Base-by-base conservation (phyloP, 1,140 invertebrate genomes). In the Matsumurasca onukii region DNA sequence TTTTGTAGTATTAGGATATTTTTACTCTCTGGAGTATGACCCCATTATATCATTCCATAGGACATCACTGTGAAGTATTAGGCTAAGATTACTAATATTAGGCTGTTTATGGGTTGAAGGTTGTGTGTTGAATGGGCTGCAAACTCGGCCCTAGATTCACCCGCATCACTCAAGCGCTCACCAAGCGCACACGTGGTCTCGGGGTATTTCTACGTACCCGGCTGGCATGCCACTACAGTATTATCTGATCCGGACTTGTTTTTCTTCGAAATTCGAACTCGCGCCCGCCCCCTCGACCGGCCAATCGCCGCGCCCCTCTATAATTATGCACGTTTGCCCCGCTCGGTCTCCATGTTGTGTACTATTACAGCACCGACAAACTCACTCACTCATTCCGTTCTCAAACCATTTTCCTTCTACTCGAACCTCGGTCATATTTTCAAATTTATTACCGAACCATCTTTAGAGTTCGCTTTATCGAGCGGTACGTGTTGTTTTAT, bases 231-330 rank as follows among this genome's bases (percentile, higher is more conserved):
- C 55, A 59, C 55, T 13, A 59, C 55, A 29, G 55, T 59, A 59
- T 59, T 59, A 59, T 59, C 55, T 59, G 55, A 59, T 59, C 22
- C 55, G 55, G 24, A 59, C 55, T 59, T 59, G 55, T 59, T 59
- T 59, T 59, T 59, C 55, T 59, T 27, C 55, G 55, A 59, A 59
- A 59, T 59, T 29, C 55, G 55, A 59, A 59, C 55, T 13, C 55
- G 55, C 25, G 3, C 55, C 55, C 24, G 24, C 55, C 55, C 25
- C 55, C 55, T 24, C 25, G 55, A 22, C 55, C 22, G 55, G 55
- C 55, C 55, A 59, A 59, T 59, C 22, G 24, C 55, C 2, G 25
- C 25, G 5, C 55, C 55, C 5, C 49, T 52, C 55, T 59, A 29
- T 59, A 59, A 59, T 59, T 59, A 59, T 59, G 55, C 55, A 59